Base-by-base conservation (phyloP, 2,113 vertebrate genomes). In the Syngnathus floridae region DNA sequence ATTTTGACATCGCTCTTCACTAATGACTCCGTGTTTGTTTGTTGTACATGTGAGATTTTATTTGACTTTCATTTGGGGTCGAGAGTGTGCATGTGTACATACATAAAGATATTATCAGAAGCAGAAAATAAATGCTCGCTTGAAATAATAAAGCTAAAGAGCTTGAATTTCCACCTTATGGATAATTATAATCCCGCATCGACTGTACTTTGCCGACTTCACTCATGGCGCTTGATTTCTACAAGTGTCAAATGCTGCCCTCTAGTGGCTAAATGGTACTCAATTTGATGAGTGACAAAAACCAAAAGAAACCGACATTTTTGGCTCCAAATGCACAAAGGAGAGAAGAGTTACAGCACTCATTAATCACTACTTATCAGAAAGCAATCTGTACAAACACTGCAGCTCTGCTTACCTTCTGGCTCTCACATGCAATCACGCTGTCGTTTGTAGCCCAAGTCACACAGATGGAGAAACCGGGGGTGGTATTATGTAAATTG, bases 21-120 rank as follows among this genome's bases (percentile, higher is more conserved):
- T 76, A 70, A 82, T 82, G 78, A 49, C 59, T 43, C 61, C 22
- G 3, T 3, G 76, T 78, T 79, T 84, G 77, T 82, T 79, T 85
- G 45, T 73, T 45, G 62, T 57, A 71, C 64, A 17, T 64, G 56
- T 59, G 52, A 67, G 66, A 62, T 67, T 65, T 13, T 6, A 40
- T 72, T 78, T 77, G 36, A n/a, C 2, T 72, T 71, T 58, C 35
- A 58, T 57, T 64, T 73, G 66, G 71, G 51, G 26, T 31, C 26
- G 65, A 67, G 13, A 26, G 60, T 60, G 37, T 71, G 64, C 67
- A 76, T 61, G 71, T 86, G 80, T 87, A 78, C 62, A 86, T 85
- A 88, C 78, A 83, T 76, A 78, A 70, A 86, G 83, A 87, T 79
- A 63, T 82, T 84, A 84, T 82, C 83, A 72, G 79, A 82, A 75